Percentiles rank a stretch among this genome's conserved stretches.
These are phyloP conservation scores for Cheilosia impressa DNA, from an alignment of 2,888 invertebrate genomes.

Conservation along the genomic window DNA sequence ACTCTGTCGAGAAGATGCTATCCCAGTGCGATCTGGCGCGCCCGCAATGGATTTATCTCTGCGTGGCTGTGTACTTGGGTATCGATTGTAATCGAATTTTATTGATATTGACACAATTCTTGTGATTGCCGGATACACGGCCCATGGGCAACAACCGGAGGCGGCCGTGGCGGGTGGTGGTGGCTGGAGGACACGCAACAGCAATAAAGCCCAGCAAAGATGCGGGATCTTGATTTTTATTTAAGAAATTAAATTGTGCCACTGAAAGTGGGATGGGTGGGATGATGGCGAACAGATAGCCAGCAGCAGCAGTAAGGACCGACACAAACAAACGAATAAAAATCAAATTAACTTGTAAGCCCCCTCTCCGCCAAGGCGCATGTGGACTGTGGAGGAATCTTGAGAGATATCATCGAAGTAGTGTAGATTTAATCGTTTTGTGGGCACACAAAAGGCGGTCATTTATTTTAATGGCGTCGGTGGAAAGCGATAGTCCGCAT, in stretches of 20 bases:
- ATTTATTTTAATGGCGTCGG: conserved; percentile 72
- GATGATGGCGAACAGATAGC: conserved; percentile 18
- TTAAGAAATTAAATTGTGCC: conserved; percentile 71
- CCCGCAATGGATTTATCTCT: conserved; percentile 64
- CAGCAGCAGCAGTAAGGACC: conserved; percentile 24
- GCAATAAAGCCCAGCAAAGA: conserved; percentile 57
- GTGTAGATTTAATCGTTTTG: conserved; percentile 66
- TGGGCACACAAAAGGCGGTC: conserved; percentile 64
- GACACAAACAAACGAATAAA: conserved; percentile 71
- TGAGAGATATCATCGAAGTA: conserved; percentile 54
- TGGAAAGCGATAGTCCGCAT: conserved; percentile 65
- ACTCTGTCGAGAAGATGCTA: conserved; percentile 33
- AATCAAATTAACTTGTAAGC: conserved; percentile 72
- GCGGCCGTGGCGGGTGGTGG: neutral
- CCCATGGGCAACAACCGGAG: conserved; percentile 11
- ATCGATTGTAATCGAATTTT: conserved; percentile 83
- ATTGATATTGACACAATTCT: conserved; percentile 83
- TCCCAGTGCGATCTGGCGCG: conserved; percentile 37
- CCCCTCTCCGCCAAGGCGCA: conserved; percentile 13
- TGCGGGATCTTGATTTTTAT: conserved; percentile 64
- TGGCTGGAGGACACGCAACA: conserved; percentile 38
- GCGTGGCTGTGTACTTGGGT: conserved; percentile 53
- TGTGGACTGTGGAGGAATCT: conserved; percentile 10
- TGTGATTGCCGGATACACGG: conserved; percentile 82
- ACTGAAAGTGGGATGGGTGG: conserved; percentile 40